Base-by-base conservation (phyloP, 1,140 invertebrate species). In the Hylaeus anthracinus region DNA sequence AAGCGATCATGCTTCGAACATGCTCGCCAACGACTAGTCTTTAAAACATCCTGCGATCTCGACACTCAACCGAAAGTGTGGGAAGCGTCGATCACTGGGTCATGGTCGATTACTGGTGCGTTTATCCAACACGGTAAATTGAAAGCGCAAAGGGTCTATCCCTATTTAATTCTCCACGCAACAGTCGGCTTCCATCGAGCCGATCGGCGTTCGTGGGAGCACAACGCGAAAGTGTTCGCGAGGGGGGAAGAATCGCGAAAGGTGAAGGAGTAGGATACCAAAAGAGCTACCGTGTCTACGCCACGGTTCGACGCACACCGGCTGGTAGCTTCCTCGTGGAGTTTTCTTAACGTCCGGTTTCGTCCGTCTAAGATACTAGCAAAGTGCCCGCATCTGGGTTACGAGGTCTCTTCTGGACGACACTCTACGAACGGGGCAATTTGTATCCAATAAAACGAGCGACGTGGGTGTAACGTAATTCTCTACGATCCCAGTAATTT, bases 211-310 rank as follows among this genome's bases (percentile, higher is more conserved):
- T 55, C 66, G 53, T 55, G 74, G 79, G 72, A 85, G 72, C 65
- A 14, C 4, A 26, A 43, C 58, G 75, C 81, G 80, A 82, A 85
- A 82, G 85, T 79, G 79, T 82, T 61, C 1, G 9, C 5, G 43
- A 64, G 37, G 15, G 26, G 2, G 55, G 2, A 56, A 82, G 58
- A 73, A 41, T 63, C 55, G 66, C 15, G 70, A 15, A 65, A 48
- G 64, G n/a, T 1, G 53, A 53, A 43, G 63, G 14, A 51, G 53
- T 51, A 51, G 41, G 15, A 80, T 4, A 56, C 48, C 37, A 56
- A 73, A 48, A 60, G 9, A 70, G 53, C 55, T 39, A 26, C 75
- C 15, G 58, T 43, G 53, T 79, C 53, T 51, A 39, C 51, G 60
- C n/a, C 14, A 65, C 48, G 69, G 2, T 65, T 9, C 5, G 48